Conservation (phyloP, 2,797 vertebrate genomes). For the Heliangelus exortis region DNA sequence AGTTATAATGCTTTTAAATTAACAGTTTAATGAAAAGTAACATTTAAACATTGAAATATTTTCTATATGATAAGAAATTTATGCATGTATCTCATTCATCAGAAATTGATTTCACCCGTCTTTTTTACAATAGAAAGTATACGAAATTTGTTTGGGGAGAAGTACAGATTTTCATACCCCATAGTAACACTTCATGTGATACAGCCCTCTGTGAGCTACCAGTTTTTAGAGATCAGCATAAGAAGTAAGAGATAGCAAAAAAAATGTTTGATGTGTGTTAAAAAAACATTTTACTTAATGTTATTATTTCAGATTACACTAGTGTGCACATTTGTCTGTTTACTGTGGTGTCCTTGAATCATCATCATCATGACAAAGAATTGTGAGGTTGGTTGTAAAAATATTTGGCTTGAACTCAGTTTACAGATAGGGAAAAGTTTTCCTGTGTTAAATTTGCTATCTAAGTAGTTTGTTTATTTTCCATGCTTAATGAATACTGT, state of each 20-base stretch:
- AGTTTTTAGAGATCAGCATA: background rate
- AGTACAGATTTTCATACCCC: background rate
- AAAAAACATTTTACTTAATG: background rate
- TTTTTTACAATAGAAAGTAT: background rate
- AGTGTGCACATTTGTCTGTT: background rate
- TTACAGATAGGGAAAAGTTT: background rate
- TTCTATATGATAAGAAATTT: background rate
- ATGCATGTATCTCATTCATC: background rate
- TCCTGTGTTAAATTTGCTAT: slow-evolving; percentile 12
- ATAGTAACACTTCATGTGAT: background rate
- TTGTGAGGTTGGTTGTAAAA: slow-evolving; percentile 17
- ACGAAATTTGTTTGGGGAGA: background rate
- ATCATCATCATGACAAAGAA: background rate
- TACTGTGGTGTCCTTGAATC: background rate
- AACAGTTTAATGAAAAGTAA: background rate
- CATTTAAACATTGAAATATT: background rate
- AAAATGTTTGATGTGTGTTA: background rate
- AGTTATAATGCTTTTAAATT: background rate
- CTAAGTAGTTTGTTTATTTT: slow-evolving; percentile 10
- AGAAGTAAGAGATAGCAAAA: background rate
- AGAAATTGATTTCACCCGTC: background rate
- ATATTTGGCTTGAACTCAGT: slow-evolving; percentile 4
- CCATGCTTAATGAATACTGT: background rate
- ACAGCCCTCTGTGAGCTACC: no score
- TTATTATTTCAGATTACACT: background rate